Base-by-base conservation (phyloP, 2,888 invertebrate species). In the Apamea sordens region DNA sequence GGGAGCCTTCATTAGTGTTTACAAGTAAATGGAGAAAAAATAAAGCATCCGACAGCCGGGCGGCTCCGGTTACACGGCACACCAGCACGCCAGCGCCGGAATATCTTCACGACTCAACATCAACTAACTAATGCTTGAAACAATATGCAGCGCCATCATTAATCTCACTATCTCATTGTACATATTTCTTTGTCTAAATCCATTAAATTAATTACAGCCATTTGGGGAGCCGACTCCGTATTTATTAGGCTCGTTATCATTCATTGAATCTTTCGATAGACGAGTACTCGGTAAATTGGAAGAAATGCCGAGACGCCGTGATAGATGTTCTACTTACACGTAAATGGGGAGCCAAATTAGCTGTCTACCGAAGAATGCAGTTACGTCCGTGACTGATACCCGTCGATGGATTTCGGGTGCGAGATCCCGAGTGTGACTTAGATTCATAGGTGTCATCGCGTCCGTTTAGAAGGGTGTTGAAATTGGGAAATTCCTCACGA, bases 141-240 rank as follows among this genome's bases (percentile, higher is more conserved):
- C 95, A 95, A 93, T 93, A 91, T 91, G 90, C 90, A 91, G 91
- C 87, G 89, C 91, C 90, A 89, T 92, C 93, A 95, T 96, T 94
- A 95, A 95, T 96, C 95, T 95, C 93, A 95, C 96, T 96, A 96
- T 96, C 96, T 96, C 94, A 93, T 93, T 94, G 94, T 95, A 96
- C 95, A 96, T 95, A 96, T 96, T 96, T 96, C 96, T 96, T 96
- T 96, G 96, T 96, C 95, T 96, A 95, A 96, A 96, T 96, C 95
- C 96, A 96, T 96, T 96, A 96, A 96, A 96, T 96, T 96, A 96
- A 97, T 96, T 96, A 96, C 95, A 92, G 92, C 93, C 94, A 95
- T 96, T 96, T 94, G 93, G 94, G 95, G 95, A 94, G 95, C 94
- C 95, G 95, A 94, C 94, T 94, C 91, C 93, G 95, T 96, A 96